phyloP scores from a whole-genome alignment of 2,888 invertebrate species.

The Azorinus chamasolen region DNA sequence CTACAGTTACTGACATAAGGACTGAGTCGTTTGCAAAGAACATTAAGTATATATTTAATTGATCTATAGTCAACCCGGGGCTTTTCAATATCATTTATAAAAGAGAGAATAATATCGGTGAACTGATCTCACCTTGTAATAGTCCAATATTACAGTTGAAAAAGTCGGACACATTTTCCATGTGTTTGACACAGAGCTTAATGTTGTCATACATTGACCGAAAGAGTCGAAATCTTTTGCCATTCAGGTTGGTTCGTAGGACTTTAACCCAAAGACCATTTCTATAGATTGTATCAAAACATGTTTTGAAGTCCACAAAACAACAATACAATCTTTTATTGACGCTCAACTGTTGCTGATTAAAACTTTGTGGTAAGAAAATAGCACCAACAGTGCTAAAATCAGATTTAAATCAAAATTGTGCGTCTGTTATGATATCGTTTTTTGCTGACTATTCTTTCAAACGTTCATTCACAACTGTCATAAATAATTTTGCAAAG shows the following conservation, averaged over 20 bases:
- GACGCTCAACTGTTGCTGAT: constrained; percentile 6
- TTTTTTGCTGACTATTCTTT: constrained; percentile 27
- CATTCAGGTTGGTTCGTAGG: constrained; percentile 29
- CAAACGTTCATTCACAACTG: constrained; percentile 47
- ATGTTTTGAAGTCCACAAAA: constrained; percentile 48
- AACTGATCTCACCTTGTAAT: constrained; percentile 45
- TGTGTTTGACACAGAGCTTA: constrained; percentile 37
- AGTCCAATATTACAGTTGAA: constrained; percentile 22
- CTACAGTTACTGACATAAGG: constrained; percentile 19
- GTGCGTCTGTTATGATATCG: constrained; percentile 46
- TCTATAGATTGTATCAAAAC: constrained; percentile 47
- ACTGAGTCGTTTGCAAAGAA: constrained; percentile 42
- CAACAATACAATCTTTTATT: constrained; percentile 38
- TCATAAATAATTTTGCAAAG: constrained; percentile 54
- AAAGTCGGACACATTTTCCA: too few relatives aligned
- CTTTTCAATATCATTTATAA: constrained; percentile 32
- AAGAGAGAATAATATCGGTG: too few relatives aligned
- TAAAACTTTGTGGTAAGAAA: constrained; percentile 35
- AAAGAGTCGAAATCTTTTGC: constrained; percentile 34
- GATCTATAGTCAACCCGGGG: too few relatives aligned
- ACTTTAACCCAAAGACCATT: constrained; percentile 47
- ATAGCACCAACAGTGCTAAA: constrained; percentile 54
- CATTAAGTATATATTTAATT: too few relatives aligned
- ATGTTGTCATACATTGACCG: too few relatives aligned
- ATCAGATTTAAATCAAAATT: too few relatives aligned